These are phyloP conservation scores for Drepanosiphum platanoidis DNA, from an alignment of 2,888 invertebrate genomes.

Conservation along the genomic window DNA sequence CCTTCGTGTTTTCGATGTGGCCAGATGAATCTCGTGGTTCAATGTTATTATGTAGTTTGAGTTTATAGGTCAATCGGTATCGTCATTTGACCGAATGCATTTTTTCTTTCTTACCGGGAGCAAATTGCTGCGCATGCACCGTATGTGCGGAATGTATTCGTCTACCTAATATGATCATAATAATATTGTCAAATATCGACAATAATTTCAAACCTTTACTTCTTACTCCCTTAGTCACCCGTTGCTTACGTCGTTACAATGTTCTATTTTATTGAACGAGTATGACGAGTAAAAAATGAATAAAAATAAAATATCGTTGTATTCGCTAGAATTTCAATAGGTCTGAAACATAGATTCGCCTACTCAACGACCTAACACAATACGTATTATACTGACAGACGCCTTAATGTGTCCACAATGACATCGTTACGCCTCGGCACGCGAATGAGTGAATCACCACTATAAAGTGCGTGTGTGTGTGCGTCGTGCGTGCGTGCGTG, in stretches of 20 bases:
- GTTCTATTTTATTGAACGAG: background rate
- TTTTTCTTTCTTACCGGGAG: background rate
- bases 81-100: slow-evolving; percentile 2
- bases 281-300: background rate
- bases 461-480: background rate
- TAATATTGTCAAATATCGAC: no score
- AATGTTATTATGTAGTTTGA: background rate
- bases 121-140: slow-evolving; percentile 5
- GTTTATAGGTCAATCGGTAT: background rate
- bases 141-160: background rate
- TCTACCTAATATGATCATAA: no score
- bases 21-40: background rate
- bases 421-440: slow-evolving; percentile 59
- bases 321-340: slow-evolving; percentile 13
- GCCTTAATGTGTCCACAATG: slow-evolving; percentile 44
- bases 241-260: no score
- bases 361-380: slow-evolving; percentile 42
- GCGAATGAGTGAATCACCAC: slow-evolving; percentile 49
- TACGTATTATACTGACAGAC: slow-evolving; percentile 13
- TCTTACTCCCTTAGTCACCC: no score
- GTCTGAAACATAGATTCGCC: slow-evolving; percentile 34
- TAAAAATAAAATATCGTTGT: background rate
- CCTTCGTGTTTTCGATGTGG: background rate
- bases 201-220: no score
- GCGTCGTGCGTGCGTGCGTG: background rate